Evolutionary conservation across 2,888 invertebrate species (phyloP).

Genomic region (Luffia ferchaultella): DNA sequence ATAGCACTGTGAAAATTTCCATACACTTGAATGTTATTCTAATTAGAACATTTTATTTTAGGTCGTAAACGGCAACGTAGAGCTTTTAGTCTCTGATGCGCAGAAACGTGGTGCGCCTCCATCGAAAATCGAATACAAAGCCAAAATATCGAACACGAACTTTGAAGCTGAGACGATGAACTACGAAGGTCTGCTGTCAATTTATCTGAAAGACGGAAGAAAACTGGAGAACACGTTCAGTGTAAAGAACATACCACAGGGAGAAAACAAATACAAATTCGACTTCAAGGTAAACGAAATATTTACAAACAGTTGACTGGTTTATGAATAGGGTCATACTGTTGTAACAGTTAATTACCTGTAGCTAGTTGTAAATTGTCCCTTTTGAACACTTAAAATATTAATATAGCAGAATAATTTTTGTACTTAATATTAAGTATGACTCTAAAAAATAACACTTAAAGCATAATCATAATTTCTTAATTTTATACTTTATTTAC

Average conservation of each 20-base stretch:
- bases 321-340: too few relatives aligned
- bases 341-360: too few relatives aligned
- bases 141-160: conserved; percentile 35
- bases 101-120: conserved; percentile 38
- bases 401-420: too few relatives aligned
- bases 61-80: conserved; percentile 36
- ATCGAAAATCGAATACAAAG: conserved; percentile 38
- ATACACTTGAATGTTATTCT: background rate
- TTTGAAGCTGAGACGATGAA: conserved; percentile 30
- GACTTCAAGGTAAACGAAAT: conserved; percentile 36
- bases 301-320: too few relatives aligned
- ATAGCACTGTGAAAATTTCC: background rate
- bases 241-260: conserved; percentile 34
- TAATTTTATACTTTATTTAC: too few relatives aligned
- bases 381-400: too few relatives aligned
- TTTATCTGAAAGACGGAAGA: conserved; percentile 41
- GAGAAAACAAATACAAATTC: conserved; percentile 29
- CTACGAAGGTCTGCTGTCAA: conserved; percentile 37
- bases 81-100: conserved; percentile 35
- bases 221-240: conserved; percentile 31
- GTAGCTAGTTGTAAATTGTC: too few relatives aligned
- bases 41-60: conserved; percentile 14
- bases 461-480: too few relatives aligned
- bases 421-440: too few relatives aligned
- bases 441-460: too few relatives aligned